Conservation (phyloP, 2,113 vertebrate species). For the Pluvialis apricaria region DNA sequence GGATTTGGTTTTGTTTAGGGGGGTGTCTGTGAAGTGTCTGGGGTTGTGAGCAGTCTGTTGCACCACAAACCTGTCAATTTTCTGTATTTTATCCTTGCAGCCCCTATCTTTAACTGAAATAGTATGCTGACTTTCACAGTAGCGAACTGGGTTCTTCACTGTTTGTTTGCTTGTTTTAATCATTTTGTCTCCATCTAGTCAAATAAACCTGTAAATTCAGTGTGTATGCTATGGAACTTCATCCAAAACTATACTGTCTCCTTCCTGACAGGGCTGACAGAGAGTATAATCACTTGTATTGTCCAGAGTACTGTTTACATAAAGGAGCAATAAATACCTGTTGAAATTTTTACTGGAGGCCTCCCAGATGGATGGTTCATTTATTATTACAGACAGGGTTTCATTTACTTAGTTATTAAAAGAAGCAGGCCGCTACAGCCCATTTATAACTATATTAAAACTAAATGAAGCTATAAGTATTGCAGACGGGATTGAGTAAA, state of each 20-base stretch:
- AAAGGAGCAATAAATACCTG: constrained; percentile 40
- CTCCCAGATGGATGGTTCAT: constrained; percentile 52
- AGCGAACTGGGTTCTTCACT: not conserved
- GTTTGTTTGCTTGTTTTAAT: constrained; percentile 34
- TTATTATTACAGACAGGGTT: constrained; percentile 68
- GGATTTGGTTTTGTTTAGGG: not conserved
- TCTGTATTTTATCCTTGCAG: not conserved
- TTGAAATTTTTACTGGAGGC: constrained; percentile 50
- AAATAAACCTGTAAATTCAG: constrained; percentile 24
- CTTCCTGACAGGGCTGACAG: constrained; percentile 41
- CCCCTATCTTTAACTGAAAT: not conserved
- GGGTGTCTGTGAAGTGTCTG: not conserved
- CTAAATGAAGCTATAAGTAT: constrained; percentile 66
- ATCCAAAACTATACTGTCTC: not conserved
- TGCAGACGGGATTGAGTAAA: constrained; percentile 45
- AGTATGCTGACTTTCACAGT: not conserved
- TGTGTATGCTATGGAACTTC: not conserved
- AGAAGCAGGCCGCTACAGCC: constrained; percentile 56
- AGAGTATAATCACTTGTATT: constrained; percentile 36
- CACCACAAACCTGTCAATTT: not conserved
- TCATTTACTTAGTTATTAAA: constrained; percentile 70
- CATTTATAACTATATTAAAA: constrained; percentile 71
- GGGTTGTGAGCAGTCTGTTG: not conserved
- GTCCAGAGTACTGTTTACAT: constrained; percentile 45
- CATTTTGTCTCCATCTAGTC: constrained; percentile 7